phyloP scores from a whole-genome alignment of 2,888 invertebrate species.

The Thalpophila matura region DNA sequence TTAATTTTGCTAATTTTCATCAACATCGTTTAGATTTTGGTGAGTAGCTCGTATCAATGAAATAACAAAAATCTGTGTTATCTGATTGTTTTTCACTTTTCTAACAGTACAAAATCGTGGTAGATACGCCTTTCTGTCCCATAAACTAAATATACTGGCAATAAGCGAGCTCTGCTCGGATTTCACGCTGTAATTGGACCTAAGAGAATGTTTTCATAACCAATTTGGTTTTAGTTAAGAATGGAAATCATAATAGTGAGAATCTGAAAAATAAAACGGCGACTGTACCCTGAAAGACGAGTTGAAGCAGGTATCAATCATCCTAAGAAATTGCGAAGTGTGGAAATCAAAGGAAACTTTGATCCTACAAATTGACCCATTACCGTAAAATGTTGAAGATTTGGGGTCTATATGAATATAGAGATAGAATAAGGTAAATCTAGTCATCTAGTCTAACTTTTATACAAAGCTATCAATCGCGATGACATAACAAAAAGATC shows the following conservation, averaged over 20 bases:
- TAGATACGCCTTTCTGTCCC: background rate
- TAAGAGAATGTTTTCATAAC: background rate
- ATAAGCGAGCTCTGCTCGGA: slow-evolving; percentile 10
- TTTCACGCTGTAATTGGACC: slow-evolving; percentile 12
- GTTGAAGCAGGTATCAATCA: background rate
- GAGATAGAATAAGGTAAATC: no score
- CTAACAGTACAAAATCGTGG: background rate
- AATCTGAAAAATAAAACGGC: background rate
- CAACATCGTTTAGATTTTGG: background rate
- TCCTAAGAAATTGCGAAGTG: background rate
- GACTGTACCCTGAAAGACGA: background rate
- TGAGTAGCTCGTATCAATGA: background rate
- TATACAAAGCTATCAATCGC: no score
- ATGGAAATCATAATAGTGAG: background rate
- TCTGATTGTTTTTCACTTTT: background rate
- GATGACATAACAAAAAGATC: no score
- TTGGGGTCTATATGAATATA: no score
- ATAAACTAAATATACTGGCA: slow-evolving; percentile 21
- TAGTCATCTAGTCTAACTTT: no score
- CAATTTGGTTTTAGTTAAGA: background rate
- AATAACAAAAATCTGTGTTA: no score
- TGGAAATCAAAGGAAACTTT: background rate
- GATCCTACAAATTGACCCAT: background rate
- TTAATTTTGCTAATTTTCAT: no score
- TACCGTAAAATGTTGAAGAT: background rate